Conservation (phyloP, 2,113 vertebrate species). For the Dunckerocampus dactyliophorus region DNA sequence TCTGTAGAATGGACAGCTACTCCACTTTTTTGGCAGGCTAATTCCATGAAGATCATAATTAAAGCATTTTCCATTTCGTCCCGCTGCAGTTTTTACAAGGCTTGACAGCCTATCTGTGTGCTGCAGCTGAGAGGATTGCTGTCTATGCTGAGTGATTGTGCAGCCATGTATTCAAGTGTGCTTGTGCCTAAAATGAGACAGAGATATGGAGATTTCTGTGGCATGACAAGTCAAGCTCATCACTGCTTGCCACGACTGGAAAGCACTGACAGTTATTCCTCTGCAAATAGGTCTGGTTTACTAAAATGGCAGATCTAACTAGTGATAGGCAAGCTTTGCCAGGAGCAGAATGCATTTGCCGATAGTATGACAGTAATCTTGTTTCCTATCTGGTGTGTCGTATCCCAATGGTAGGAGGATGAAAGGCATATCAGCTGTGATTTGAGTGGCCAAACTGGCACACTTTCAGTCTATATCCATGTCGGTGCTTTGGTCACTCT, state of each 20-base stretch:
- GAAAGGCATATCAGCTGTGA: constrained; percentile 55
- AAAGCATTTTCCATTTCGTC: constrained; percentile 65
- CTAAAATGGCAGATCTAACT: constrained; percentile 19
- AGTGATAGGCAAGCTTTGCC: constrained; percentile 19
- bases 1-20: constrained; percentile 60
- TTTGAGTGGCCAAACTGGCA: constrained; percentile 51
- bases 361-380: constrained; percentile 34
- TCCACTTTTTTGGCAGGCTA: constrained; percentile 49
- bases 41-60: constrained; percentile 73
- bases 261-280: constrained; percentile 9
- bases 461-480: constrained; percentile 25
- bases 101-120: constrained; percentile 49
- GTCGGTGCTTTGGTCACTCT: constrained; percentile 58
- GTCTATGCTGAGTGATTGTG: constrained; percentile 16
- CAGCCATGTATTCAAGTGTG: constrained; percentile 17
- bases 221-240: constrained; percentile 35
- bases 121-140: constrained; percentile 48
- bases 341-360: constrained; percentile 29
- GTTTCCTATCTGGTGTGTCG: constrained; percentile 34
- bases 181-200: constrained; percentile 25
- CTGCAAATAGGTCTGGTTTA: constrained; percentile 21
- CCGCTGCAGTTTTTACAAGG: constrained; percentile 47
- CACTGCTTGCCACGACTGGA: constrained; percentile 29
- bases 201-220: constrained; percentile 25
- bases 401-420: constrained; percentile 59